Evolutionary conservation across 2,888 invertebrate species (phyloP), one percentile per base, ranked within the genome.

Genomic region (Luperina nickerlii): DNA sequence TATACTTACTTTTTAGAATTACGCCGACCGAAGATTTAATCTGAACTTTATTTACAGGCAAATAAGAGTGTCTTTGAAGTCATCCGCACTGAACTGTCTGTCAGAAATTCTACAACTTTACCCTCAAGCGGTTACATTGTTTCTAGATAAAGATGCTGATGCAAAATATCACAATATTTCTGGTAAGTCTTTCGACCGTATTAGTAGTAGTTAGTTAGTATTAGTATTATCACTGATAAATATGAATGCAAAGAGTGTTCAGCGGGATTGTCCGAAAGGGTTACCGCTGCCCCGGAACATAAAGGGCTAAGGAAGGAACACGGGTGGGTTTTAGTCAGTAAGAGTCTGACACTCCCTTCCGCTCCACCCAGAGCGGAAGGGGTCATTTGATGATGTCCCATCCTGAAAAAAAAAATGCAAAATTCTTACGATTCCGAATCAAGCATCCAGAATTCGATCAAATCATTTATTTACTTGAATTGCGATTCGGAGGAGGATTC

Each of bases 61-160:
- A 42, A 98, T 98, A 60, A 97, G 99, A 60, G 99, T 99, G 54
- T 99, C 99, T 79, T 98, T 99, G 1, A 99, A 99, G 95, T 98
- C 98, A 13, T 97, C 99, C 62, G 98, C 99, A 0, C 93, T 99
- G 38, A 97, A 97, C 76, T 99, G 99, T 92, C 94, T 99, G 42
- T 98, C 98, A 0, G 98, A 98, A 87, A 97, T 98, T 76, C 95
- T 99, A 60, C 97, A 97, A 63, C 93, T 99, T 45, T 98, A 98
- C 90, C 99, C 99, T 0, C 97, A 97, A 86, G 96, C 98, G 8
- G 97, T 99, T 79, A 97, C 98, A 1, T 93, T 98, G 86, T 97
- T 97, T 87, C 91, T 98, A 81, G 97, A 98, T 90, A 97, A 97
- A 85, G 97, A 97, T 85, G 97, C 96, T 0, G 97, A 96, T 81